Base-by-base conservation (phyloP, 2,113 vertebrate species). In the Lanius ludovicianus region DNA sequence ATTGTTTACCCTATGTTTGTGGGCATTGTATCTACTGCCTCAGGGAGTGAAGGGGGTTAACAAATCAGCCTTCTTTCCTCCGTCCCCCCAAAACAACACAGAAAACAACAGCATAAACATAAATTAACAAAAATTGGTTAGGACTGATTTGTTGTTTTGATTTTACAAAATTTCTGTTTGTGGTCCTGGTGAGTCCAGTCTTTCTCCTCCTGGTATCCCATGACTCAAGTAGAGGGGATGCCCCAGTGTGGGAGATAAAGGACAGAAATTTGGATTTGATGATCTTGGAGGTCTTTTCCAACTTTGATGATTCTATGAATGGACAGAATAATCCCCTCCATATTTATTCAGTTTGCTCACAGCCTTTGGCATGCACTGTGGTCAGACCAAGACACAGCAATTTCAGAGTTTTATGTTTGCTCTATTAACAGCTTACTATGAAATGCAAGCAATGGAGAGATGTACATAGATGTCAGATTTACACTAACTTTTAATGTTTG, bases 401-500 rank as follows among this genome's bases (percentile, higher is more conserved):
- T 80, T 94, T 85, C 59, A 25, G 47, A 53, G 19, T 56, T 93
- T 87, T 75, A 8, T 83, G 21, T 93, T 90, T 96, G 59, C 41
- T 87, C 62, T 85, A 59, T 79, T 87, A 91, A 55, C 56, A 77
- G 50, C 35, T 77, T 80, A 69, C 46, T 62, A 63, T 47, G 67
- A 95, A 96, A 84, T 67, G 47, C 55, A 94, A 84, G 71, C 83
- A 93, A 31, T 6, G 39, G 39, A 62, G 82, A 88, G 79, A 83
- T 74, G 50, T 77, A 95, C 50, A 80, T 15, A 89, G 76, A 30
- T 14, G 39, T 41, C 41, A 92, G 63, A 83, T 94, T 96, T 92
- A 92, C 79, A 95, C 83, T 96, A 95, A 96, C 71, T 95, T 95
- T 93, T 84, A 89, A 86, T 92, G 55, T 95, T 92, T 94, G 68